These are phyloP conservation scores for Ibidorhyncha struthersii DNA, from an alignment of 2,113 vertebrate genomes.

Conservation along the genomic window DNA sequence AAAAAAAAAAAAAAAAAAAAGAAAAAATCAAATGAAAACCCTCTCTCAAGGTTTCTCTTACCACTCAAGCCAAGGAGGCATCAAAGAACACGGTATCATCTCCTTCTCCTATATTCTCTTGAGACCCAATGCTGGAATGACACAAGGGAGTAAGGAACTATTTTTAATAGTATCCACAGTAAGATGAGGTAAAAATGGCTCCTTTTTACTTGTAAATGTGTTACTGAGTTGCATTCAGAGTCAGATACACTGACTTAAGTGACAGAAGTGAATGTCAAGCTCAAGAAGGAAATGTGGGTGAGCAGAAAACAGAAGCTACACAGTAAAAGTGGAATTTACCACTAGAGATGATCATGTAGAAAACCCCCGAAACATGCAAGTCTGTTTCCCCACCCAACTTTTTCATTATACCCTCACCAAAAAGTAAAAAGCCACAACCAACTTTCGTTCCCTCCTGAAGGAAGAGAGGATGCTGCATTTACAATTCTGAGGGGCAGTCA, in stretches of 20 bases:
- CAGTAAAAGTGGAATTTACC: not conserved
- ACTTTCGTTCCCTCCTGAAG: not conserved
- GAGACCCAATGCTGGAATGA: not conserved
- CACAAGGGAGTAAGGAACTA: not conserved
- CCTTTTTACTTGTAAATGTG: not conserved
- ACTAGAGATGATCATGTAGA: not conserved
- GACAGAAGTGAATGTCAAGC: not conserved
- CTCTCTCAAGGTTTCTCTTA: not conserved
- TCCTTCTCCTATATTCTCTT: not conserved
- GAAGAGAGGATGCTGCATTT: not conserved
- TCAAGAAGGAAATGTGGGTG: not conserved
- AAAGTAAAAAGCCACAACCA: not conserved
- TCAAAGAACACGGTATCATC: not conserved
- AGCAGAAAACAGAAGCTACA: not conserved
- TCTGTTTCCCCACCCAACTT: not conserved
- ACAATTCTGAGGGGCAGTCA: not conserved
- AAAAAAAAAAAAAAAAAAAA: not conserved
- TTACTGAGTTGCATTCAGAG: not conserved
- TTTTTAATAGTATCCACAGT: not conserved
- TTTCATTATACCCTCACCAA: not conserved
- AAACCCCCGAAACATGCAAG: not conserved
- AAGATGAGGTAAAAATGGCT: not conserved
- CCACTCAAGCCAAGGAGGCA: not conserved
- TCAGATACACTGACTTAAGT: not conserved
- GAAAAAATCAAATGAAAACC: not conserved